Evolutionary conservation across 2,113 vertebrate species (phyloP).

Genomic region (Vombatus ursinus): DNA sequence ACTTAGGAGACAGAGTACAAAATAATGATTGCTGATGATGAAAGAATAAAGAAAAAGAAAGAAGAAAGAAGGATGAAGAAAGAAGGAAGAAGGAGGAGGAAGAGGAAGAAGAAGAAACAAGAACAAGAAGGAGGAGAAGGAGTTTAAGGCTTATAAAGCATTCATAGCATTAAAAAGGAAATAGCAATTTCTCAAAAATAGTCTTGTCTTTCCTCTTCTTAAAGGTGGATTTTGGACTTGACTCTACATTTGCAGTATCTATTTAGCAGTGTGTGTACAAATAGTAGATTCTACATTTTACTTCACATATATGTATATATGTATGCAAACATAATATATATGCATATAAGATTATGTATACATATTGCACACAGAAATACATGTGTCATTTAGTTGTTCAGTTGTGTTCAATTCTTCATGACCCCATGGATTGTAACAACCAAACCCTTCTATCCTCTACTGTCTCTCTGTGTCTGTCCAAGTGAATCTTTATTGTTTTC

Average conservation of each 20-base stretch:
- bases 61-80: too few relatives aligned
- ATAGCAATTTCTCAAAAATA: neutral
- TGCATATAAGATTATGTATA: too few relatives aligned
- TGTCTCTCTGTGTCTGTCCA: neutral
- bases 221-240: neutral
- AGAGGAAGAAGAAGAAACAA: too few relatives aligned
- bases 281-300: neutral
- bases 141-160: neutral
- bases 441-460: neutral
- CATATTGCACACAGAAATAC: too few relatives aligned
- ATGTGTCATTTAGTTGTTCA: neutral
- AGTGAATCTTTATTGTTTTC: neutral
- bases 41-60: too few relatives aligned
- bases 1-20: neutral
- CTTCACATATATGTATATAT: neutral
- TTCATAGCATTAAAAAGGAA: neutral
- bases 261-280: neutral
- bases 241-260: neutral
- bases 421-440: neutral
- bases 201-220: neutral
- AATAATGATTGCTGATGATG: neutral
- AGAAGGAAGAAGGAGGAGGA: too few relatives aligned
- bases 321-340: too few relatives aligned
- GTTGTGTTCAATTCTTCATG: neutral
- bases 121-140: too few relatives aligned